phyloP scores from a whole-genome alignment of 1,140 invertebrate species.

The Araneus ventricosus region DNA sequence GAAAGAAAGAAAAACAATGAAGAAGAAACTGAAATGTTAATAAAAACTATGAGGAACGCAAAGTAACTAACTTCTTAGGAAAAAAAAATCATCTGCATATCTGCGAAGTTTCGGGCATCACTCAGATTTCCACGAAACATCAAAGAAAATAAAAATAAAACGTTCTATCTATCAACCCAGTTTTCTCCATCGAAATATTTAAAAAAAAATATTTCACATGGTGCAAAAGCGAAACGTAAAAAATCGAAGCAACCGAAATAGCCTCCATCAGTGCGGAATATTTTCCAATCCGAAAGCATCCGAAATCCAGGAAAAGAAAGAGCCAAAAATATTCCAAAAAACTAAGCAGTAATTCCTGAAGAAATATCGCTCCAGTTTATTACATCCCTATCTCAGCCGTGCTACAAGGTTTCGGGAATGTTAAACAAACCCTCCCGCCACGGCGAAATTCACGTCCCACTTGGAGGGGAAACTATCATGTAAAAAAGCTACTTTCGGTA shows the following conservation, averaged over 20 bases:
- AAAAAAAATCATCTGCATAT: no score
- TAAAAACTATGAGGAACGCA: no score
- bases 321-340: not conserved
- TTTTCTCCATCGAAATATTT: not conserved
- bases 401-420: not conserved
- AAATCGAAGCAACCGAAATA: not conserved
- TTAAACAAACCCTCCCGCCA: not conserved
- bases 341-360: not conserved
- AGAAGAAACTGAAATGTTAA: no score
- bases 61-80: no score
- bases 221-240: not conserved
- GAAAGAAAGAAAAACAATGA: no score
- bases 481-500: slow-evolving; percentile 17
- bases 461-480: not conserved
- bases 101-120: no score
- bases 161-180: not conserved
- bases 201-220: no score
- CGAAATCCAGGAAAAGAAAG: not conserved
- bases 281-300: not conserved
- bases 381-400: not conserved
- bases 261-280: not conserved
- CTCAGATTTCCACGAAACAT: no score
- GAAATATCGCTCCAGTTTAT: slow-evolving; percentile 16
- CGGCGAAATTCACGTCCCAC: not conserved
- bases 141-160: slow-evolving; percentile 5